Evolutionary conservation across 2,113 vertebrate genomes (phyloP).

Genomic region (Strix uralensis): DNA sequence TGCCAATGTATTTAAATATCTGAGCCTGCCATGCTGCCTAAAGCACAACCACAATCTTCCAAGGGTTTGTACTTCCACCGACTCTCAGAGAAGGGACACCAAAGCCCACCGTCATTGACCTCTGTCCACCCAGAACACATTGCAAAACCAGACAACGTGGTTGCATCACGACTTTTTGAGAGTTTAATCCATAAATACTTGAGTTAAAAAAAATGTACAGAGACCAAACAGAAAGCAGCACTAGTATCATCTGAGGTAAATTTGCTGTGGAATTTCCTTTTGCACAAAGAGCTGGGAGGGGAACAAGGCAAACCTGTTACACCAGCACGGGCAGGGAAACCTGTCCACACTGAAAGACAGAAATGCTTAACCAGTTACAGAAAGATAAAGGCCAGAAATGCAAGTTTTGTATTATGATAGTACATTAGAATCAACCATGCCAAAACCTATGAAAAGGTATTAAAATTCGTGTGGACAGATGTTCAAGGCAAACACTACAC

Average conservation of each 20-base stretch:
- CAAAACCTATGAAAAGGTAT: not conserved
- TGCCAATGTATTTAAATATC: slow-evolving; percentile 24
- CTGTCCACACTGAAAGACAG: not conserved
- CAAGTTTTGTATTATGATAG: slow-evolving; percentile 5
- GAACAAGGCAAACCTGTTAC: slow-evolving; percentile 67
- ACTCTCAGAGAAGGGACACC: not conserved
- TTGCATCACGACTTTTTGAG: not conserved
- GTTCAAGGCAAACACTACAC: not conserved
- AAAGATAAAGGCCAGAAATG: slow-evolving; percentile 53
- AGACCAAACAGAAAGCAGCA: not conserved
- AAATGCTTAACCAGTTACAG: not conserved
- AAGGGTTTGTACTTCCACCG: not conserved
- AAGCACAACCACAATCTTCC: not conserved
- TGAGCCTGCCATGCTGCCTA: not conserved
- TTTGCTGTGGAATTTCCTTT: slow-evolving; percentile 58
- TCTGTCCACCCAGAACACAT: accelerated
- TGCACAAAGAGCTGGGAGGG: slow-evolving; percentile 54
- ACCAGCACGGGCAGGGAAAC: slow-evolving; percentile 48
- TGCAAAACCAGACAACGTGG: not conserved
- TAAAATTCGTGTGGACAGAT: not conserved
- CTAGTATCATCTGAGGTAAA: slow-evolving; percentile 16
- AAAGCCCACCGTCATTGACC: not conserved
- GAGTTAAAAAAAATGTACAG: not conserved
- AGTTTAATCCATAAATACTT: not conserved
- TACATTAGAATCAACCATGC: not conserved